phyloP scores from a whole-genome alignment of 1,140 invertebrate genomes.

The Leptonema lineaticorne region DNA sequence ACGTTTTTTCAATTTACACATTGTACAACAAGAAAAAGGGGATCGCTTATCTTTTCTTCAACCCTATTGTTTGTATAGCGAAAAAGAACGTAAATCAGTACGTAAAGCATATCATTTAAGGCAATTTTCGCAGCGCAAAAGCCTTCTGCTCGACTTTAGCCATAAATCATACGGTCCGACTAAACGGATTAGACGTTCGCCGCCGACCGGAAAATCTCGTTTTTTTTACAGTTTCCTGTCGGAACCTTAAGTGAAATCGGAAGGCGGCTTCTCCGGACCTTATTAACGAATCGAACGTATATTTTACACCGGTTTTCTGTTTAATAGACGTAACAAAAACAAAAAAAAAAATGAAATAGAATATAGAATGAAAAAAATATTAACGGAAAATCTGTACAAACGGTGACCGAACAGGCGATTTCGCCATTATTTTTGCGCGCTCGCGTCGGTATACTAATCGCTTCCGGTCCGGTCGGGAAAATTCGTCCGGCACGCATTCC shows the following conservation, averaged over 20 bases:
- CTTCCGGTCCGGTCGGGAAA: constrained; percentile 24
- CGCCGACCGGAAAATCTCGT: constrained; percentile 1
- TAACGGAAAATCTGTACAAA: too few species aligned
- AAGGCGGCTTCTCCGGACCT: not conserved
- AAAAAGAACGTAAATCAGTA: not conserved
- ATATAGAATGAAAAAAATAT: too few species aligned
- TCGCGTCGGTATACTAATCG: constrained; percentile 33
- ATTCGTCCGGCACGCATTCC: not conserved
- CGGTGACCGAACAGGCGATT: constrained; percentile 38
- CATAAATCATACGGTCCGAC: not conserved
- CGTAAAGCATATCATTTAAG: not conserved
- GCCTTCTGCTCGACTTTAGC: not conserved
- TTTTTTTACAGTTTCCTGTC: constrained; percentile 5
- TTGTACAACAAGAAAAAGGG: too few species aligned
- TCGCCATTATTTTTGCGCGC: constrained; percentile 34
- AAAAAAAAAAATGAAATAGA: too few species aligned
- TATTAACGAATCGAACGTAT: not conserved
- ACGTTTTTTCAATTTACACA: too few species aligned
- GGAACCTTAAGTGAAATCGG: not conserved
- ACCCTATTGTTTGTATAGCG: not conserved
- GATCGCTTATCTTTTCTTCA: too few species aligned
- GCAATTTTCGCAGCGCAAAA: not conserved
- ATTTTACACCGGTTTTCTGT: too few species aligned
- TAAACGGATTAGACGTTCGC: not conserved
- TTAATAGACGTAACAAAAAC: too few species aligned